Base-by-base conservation (phyloP, 2,113 vertebrate species). In the Acrocephalus arundinaceus region DNA sequence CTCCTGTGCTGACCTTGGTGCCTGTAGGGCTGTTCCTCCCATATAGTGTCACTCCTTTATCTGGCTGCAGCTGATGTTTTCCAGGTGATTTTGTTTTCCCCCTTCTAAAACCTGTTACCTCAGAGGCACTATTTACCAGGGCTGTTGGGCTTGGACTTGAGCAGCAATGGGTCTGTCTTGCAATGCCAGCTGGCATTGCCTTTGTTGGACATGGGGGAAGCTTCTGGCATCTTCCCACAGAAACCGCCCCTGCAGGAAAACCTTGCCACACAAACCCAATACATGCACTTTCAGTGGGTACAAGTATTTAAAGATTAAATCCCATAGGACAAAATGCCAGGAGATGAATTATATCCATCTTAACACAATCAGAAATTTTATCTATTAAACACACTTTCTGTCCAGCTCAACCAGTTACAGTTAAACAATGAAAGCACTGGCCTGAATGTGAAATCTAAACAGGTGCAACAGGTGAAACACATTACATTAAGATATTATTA, bases 221-320 rank as follows among this genome's bases (percentile, higher is more conserved):
- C 22, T 82, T 66, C 39, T 27, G 49, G 11, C 39, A 12, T 12
- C 45, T n/a, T 54, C 27, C 58, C 23, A 48, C 30, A 55, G 58
- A 65, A 82, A 7, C 12, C 2, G 0, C 24, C 21, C 31, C 46
- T 66, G 20, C 12, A 37, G 25, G 14, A 18, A 85, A 93, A 59
- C 20, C 27, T 94, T 39, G 28, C 52, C 22, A 37, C 8, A 15
- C 21, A 67, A 75, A 61, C 24, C 28, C 6, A 5, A 25, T 25
- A 15, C 7, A 59, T 30, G 63, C 66, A 37, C 15, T 90, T 95
- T 88, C 46, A 83, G 75, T 55, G 48, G 55, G 49, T 21, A 25
- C 39, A 67, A 77, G 70, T 62, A 65, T 15, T 81, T 94, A 43
- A 54, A 54, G 33, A 82, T 84, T 96, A 85, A 89, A 78, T 96